Conservation (phyloP, 2,888 invertebrate species). For the Chymomyza amoena region DNA sequence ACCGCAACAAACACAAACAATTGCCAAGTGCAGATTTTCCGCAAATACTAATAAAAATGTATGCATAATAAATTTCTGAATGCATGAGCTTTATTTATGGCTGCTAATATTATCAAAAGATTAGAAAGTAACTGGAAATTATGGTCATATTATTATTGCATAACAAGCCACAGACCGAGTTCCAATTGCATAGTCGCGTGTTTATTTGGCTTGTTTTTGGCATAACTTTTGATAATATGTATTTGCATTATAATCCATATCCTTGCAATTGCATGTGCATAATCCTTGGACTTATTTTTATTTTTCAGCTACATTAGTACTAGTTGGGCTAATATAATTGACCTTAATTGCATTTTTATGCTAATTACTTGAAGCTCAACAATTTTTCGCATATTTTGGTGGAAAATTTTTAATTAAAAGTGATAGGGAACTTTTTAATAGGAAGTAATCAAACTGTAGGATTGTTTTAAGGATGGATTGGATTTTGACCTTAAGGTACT, state of each 20-base stretch:
- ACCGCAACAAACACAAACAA: slow-evolving; percentile 4
- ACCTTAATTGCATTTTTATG: slow-evolving; percentile 53
- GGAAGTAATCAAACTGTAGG: background rate
- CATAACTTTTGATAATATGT: background rate
- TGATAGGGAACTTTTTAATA: background rate
- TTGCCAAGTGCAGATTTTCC: background rate
- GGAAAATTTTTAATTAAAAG: background rate
- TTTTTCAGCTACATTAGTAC: slow-evolving; percentile 19
- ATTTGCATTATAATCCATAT: slow-evolving; percentile 6
- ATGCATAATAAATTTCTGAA: slow-evolving; percentile 58
- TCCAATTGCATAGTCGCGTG: background rate
- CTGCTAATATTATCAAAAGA: slow-evolving; percentile 60
- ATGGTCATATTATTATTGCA: slow-evolving; percentile 17
- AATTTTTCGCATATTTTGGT: background rate
- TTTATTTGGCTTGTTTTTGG: background rate
- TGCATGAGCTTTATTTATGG: slow-evolving; percentile 57
- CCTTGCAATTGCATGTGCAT: slow-evolving; percentile 46
- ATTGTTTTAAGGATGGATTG: too few relatives aligned
- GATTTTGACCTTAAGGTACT: too few relatives aligned
- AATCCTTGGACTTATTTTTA: slow-evolving; percentile 39
- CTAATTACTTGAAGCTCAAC: slow-evolving; percentile 30
- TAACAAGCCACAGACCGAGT: background rate
- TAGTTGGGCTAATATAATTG: slow-evolving; percentile 43
- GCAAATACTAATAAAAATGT: slow-evolving; percentile 46
- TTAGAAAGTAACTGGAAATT: slow-evolving; percentile 63